These are phyloP conservation scores for Drosophila grimshawi DNA, from an alignment of 1,140 invertebrate genomes.

Conservation along the genomic window DNA sequence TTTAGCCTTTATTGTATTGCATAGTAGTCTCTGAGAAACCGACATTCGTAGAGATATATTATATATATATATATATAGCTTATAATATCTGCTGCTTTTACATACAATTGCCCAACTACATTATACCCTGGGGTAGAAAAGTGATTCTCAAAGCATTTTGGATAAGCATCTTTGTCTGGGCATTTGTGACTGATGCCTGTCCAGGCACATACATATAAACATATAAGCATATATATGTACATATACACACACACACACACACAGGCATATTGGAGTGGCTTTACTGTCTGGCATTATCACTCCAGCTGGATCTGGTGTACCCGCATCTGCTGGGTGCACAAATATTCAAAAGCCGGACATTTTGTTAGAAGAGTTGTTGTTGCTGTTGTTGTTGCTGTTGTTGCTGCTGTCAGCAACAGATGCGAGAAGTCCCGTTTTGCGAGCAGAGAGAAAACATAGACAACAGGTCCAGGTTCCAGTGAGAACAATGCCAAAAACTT, in stretches of 20 bases:
- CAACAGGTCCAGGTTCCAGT: not conserved
- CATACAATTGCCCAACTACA: no score
- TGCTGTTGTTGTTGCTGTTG: not conserved
- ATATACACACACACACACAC: no score
- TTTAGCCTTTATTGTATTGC: no score
- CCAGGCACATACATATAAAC: not conserved
- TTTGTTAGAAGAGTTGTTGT: slow-evolving; percentile 25
- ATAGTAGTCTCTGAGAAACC: no score
- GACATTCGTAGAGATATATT: no score
- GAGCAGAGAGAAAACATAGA: not conserved
- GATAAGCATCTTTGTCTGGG: slow-evolving; percentile 34
- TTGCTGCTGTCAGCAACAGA: slow-evolving; percentile 32
- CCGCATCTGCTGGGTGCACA: slow-evolving; percentile 23
- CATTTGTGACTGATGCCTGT: slow-evolving; percentile 12
- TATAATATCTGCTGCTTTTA: no score
- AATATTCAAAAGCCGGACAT: slow-evolving; percentile 28
- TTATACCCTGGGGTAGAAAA: not conserved
- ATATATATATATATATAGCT: no score
- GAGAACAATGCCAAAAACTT: not conserved
- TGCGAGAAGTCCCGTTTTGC: not conserved
- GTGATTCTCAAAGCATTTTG: slow-evolving; percentile 16
- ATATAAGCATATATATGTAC: no score
- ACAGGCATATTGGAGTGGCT: not conserved
- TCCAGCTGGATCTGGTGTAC: slow-evolving; percentile 27
- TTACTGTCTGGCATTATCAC: slow-evolving; percentile 26